Conservation (phyloP, 1,140 invertebrate genomes). For the Trachymyrmex septentrionalis region DNA sequence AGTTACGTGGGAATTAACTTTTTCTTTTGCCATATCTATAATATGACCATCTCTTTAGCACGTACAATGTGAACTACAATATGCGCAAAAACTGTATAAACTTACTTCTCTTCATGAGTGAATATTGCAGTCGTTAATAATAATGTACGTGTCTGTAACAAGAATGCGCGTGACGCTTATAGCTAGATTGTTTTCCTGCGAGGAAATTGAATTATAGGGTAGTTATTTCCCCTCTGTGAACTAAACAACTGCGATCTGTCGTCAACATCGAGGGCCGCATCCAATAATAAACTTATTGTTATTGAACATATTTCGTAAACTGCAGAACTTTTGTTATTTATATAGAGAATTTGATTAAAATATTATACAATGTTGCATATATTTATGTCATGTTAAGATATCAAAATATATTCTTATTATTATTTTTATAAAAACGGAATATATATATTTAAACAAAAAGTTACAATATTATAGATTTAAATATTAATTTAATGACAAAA, state of each 20-base stretch:
- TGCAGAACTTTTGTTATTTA: background rate
- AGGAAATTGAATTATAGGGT: background rate
- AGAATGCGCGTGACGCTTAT: slow-evolving; percentile 3
- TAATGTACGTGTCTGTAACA: background rate
- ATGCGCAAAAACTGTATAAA: background rate
- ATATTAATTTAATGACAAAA: background rate
- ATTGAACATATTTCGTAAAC: background rate
- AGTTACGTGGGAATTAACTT: background rate
- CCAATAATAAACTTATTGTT: background rate
- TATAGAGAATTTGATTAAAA: background rate
- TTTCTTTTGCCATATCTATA: background rate
- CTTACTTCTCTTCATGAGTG: background rate
- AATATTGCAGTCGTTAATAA: slow-evolving; percentile 4
- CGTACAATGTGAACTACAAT: background rate
- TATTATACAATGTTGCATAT: background rate
- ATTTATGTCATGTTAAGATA: background rate
- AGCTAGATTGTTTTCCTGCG: background rate
- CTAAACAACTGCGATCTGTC: background rate
- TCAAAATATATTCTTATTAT: background rate
- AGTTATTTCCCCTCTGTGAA: slow-evolving; percentile 3
- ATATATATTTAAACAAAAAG: background rate
- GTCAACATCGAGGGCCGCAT: background rate
- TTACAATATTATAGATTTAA: background rate
- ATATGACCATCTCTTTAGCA: background rate
- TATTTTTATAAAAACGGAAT: background rate